phyloP scores from a whole-genome alignment of 2,113 vertebrate species.

The Hypocryptadius cinnamomeus region DNA sequence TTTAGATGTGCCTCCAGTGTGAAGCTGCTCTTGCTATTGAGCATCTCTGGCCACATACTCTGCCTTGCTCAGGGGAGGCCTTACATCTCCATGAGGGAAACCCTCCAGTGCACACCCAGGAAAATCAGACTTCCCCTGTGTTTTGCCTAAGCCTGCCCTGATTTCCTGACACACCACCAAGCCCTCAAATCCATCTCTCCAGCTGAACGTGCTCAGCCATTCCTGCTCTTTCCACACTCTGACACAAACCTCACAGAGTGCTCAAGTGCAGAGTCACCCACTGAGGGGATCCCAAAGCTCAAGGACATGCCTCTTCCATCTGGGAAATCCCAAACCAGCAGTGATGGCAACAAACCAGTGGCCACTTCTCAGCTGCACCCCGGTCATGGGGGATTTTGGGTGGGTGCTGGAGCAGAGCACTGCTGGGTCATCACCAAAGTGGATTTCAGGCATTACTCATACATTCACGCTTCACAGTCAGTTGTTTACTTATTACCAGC shows the following conservation, averaged over 20 bases:
- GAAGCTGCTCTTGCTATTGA: background rate
- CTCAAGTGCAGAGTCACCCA: rapidly evolving
- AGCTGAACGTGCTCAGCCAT: rapidly evolving
- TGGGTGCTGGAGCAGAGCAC: background rate
- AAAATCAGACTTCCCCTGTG: rapidly evolving
- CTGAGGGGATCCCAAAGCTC: background rate
- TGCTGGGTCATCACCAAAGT: background rate
- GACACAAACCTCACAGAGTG: background rate
- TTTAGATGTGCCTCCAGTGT: background rate
- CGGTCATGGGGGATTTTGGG: rapidly evolving
- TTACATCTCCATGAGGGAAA: background rate
- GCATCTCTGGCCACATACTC: rapidly evolving
- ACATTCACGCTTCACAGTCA: background rate
- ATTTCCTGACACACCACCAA: background rate
- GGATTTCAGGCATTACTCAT: background rate
- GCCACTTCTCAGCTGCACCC: background rate
- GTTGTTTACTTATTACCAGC: background rate
- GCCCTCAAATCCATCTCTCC: background rate
- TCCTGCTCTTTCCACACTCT: background rate
- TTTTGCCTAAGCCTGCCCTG: background rate
- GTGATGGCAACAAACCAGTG: rapidly evolving
- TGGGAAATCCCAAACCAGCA: background rate
- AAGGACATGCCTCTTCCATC: background rate
- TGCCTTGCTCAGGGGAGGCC: background rate
- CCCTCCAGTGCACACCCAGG: background rate